Percentiles rank a stretch among this genome's conserved stretches.
Conservation (phyloP, 1,140 invertebrate species). For the Gonatopus flavifemur region DNA sequence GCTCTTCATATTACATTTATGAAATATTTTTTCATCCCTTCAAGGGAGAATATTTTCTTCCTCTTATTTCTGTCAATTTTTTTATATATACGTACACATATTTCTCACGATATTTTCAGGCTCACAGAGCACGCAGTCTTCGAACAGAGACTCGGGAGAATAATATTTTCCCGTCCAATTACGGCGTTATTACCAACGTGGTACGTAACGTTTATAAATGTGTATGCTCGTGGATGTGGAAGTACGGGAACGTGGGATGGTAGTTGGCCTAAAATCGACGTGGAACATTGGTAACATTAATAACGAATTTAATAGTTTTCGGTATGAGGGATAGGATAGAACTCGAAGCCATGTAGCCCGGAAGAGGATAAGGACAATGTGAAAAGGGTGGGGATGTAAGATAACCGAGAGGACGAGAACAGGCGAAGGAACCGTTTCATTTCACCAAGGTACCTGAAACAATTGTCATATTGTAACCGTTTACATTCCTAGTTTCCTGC, state of each 20-base stretch:
- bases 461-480: slow-evolving; percentile 51
- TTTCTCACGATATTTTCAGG: too few species aligned
- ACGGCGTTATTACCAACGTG: slow-evolving; percentile 39
- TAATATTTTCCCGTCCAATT: slow-evolving; percentile 41
- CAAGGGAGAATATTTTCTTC: too few species aligned
- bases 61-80: too few species aligned
- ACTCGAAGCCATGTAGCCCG: slow-evolving; percentile 5
- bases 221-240: too few species aligned
- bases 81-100: too few species aligned
- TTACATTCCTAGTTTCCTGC: slow-evolving; percentile 36
- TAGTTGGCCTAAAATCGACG: too few species aligned
- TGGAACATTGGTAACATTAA: slow-evolving; percentile 42
- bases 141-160: slow-evolving; percentile 24
- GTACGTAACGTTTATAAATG: too few species aligned
- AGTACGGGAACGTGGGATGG: too few species aligned
- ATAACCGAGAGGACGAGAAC: slow-evolving; percentile 5
- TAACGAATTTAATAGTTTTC: slow-evolving; percentile 54
- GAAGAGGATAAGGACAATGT: background rate
- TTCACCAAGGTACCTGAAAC: slow-evolving; percentile 46
- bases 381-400: slow-evolving; percentile 20
- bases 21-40: too few species aligned
- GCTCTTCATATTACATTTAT: too few species aligned
- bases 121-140: too few species aligned
- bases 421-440: slow-evolving; percentile 28
- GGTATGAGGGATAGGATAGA: slow-evolving; percentile 19